These are phyloP conservation scores for Heterochromis multidens DNA, from an alignment of 2,113 vertebrate species.

Conservation along the genomic window DNA sequence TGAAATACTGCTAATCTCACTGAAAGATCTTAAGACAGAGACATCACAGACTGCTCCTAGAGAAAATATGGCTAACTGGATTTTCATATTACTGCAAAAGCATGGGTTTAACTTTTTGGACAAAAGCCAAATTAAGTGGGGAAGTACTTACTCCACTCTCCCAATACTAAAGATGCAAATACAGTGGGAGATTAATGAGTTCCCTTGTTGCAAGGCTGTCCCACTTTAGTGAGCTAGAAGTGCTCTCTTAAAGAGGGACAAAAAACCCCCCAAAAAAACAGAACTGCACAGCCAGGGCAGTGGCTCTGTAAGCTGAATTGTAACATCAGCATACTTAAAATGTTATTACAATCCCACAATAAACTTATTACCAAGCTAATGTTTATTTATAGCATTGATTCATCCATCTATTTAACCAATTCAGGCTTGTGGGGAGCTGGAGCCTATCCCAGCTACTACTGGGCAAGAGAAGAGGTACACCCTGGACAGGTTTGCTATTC, in stretches of 20 bases:
- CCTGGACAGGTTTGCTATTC: background rate
- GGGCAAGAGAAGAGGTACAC: background rate
- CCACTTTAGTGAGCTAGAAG: background rate
- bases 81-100: background rate
- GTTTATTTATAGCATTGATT: background rate
- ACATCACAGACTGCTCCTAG: background rate
- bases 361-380: background rate
- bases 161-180: background rate
- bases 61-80: background rate
- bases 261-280: background rate
- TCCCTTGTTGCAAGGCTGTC: background rate
- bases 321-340: background rate
- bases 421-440: background rate
- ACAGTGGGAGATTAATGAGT: background rate
- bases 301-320: background rate
- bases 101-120: background rate
- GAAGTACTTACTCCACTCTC: background rate
- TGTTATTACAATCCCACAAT: background rate
- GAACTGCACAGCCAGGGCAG: background rate
- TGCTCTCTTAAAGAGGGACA: background rate
- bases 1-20: slow-evolving; percentile 7
- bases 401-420: background rate
- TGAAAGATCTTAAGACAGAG: background rate
- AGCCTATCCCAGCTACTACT: background rate
- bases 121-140: background rate